Evolutionary conservation across 30 jellyfish, hydroid and myxozoan species (phyloP).

Genomic region (Aurelia aurita): DNA sequence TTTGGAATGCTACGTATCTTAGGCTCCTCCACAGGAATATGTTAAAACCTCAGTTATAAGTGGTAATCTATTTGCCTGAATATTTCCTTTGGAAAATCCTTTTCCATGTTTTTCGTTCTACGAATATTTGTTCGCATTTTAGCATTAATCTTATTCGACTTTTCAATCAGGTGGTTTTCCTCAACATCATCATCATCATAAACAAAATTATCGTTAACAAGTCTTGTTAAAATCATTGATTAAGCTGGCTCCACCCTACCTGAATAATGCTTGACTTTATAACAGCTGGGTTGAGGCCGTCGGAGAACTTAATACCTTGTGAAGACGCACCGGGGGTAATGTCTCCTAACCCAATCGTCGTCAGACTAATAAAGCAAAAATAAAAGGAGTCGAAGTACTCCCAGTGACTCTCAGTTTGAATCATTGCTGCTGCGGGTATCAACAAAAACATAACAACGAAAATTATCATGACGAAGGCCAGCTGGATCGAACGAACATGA

Average conservation of each 20-base stretch:
- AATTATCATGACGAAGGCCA: slow-evolving; percentile 46
- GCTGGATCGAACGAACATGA: slow-evolving; percentile 64
- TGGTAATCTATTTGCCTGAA: too few relatives aligned
- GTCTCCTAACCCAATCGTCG: slow-evolving; percentile 78
- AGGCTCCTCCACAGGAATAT: too few relatives aligned
- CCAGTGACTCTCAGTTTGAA: slow-evolving; percentile 58
- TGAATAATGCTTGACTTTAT: slow-evolving; percentile 29
- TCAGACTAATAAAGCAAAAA: slow-evolving; percentile 74
- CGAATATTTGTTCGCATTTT: too few relatives aligned
- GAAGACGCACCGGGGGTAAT: slow-evolving; percentile 69
- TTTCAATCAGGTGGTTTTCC: too few relatives aligned
- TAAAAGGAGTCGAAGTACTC: slow-evolving; percentile 54
- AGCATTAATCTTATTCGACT: too few relatives aligned
- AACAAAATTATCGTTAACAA: not conserved
- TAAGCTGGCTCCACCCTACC: slow-evolving; percentile 38
- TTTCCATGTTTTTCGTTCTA: too few relatives aligned
- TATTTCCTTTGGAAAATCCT: too few relatives aligned
- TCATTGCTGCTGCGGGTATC: slow-evolving; percentile 73
- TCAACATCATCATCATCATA: too few relatives aligned
- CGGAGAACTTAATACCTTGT: slow-evolving; percentile 46
- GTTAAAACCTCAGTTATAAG: too few relatives aligned
- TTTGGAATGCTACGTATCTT: too few relatives aligned
- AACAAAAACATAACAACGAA: slow-evolving; percentile 51
- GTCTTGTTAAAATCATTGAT: not conserved
- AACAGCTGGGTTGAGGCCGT: not conserved